Percentiles rank a stretch among this genome's conserved stretches.
phyloP scores from a whole-genome alignment of 2,888 invertebrate genomes.

The Uropetala carovei region DNA sequence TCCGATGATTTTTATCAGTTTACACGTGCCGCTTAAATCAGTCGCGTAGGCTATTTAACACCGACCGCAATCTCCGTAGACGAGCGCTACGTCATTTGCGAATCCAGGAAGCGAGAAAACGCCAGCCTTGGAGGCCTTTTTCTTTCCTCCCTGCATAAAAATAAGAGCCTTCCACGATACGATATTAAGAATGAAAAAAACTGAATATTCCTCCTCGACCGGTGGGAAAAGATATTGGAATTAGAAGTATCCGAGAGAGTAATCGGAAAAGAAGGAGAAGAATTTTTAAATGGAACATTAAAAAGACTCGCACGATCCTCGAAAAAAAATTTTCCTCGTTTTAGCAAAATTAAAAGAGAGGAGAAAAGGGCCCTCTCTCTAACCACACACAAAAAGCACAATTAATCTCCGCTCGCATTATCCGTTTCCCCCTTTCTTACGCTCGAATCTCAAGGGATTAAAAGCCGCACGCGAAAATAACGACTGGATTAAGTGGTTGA shows the following conservation, averaged over 20 bases:
- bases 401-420: not conserved
- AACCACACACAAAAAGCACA: not conserved
- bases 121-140: not conserved
- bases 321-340: not conserved
- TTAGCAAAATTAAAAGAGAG: not conserved
- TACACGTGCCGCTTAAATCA: not conserved
- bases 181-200: not conserved
- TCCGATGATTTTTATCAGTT: not conserved
- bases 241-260: not conserved
- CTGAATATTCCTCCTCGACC: not conserved
- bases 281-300: not conserved
- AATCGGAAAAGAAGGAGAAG: not conserved
- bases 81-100: not conserved
- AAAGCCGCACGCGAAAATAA: not conserved
- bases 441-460: not conserved
- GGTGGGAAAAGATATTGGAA: not conserved
- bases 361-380: not conserved
- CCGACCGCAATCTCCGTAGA: not conserved
- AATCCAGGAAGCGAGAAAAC: not conserved
- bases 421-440: constrained; percentile 9
- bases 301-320: not conserved
- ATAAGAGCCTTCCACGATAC: not conserved
- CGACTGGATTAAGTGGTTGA: not conserved
- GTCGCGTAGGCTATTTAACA: not conserved
- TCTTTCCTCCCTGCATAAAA: not conserved